phyloP scores from a whole-genome alignment of 2,113 vertebrate species.

The Perca schrenkii region DNA sequence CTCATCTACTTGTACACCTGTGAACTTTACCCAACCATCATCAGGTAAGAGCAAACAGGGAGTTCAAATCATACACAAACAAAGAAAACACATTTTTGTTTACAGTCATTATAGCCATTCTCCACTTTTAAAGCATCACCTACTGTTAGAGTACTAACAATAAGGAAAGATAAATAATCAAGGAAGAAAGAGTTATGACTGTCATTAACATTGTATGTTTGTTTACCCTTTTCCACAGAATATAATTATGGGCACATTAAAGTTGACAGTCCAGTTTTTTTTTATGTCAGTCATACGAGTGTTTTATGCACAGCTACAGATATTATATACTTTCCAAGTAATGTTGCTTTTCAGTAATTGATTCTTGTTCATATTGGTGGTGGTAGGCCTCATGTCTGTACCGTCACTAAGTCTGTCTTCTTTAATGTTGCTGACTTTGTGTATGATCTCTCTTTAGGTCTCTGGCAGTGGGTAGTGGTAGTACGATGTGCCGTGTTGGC shows the following conservation, averaged over 20 bases:
- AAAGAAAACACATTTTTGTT: background rate
- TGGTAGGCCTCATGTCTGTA: background rate
- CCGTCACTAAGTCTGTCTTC: background rate
- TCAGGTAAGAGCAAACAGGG: constrained; percentile 83
- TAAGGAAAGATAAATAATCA: background rate
- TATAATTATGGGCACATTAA: background rate
- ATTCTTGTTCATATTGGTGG: background rate
- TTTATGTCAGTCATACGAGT: background rate
- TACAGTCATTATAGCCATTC: background rate
- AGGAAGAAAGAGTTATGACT: background rate
- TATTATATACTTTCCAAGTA: background rate
- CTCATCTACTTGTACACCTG: constrained; percentile 94
- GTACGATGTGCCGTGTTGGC: constrained; percentile 92
- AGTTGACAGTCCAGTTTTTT: background rate
- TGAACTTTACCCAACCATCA: constrained; percentile 92
- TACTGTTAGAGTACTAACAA: background rate
- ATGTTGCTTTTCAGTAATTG: background rate
- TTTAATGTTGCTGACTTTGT: background rate
- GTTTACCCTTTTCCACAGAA: background rate
- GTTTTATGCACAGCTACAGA: background rate
- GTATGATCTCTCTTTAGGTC: constrained; percentile 79
- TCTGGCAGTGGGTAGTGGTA: constrained; percentile 92
- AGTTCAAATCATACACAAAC: background rate
- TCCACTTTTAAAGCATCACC: background rate
- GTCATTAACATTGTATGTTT: background rate